These are phyloP conservation scores for Epizoanthus rinbou DNA, from an alignment of 92 coral and sea anemone species.

Conservation along the genomic window DNA sequence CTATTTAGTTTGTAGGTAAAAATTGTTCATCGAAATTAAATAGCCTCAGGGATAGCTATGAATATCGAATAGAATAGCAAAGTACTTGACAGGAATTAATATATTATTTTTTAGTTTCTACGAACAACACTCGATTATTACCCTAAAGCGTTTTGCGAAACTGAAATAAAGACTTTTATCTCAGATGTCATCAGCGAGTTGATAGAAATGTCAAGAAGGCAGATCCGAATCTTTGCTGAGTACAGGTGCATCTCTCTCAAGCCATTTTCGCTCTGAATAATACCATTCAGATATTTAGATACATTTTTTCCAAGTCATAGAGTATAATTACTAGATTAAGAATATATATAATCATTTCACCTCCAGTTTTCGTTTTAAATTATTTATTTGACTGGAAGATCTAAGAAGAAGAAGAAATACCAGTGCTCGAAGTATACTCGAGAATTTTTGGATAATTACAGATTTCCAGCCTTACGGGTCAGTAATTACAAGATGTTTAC, in stretches of 20 bases:
- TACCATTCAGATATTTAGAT: neutral
- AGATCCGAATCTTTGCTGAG: neutral
- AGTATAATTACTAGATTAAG: slow-evolving; percentile 1
- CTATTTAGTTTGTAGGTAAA: slow-evolving; percentile 2
- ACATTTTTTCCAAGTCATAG: neutral
- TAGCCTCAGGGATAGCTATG: neutral
- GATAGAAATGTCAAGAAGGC: neutral
- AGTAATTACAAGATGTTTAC: too few relatives aligned
- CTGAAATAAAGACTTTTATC: neutral
- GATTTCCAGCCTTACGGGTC: too few relatives aligned
- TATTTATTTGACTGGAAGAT: neutral
- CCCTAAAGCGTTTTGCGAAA: slow-evolving; percentile 11
- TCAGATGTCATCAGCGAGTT: slow-evolving; percentile 5
- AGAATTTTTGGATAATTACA: too few relatives aligned
- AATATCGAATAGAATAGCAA: neutral
- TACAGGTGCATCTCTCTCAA: neutral
- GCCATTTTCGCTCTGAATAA: neutral
- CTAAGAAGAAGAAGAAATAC: neutral
- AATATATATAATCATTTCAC: neutral
- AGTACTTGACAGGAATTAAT: neutral
- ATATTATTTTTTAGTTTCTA: neutral
- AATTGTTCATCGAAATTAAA: neutral
- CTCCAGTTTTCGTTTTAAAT: neutral
- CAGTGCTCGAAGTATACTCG: neutral
- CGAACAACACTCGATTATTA: neutral